Conservation (phyloP, 2,797 vertebrate genomes). For the Acridotheres tristis region DNA sequence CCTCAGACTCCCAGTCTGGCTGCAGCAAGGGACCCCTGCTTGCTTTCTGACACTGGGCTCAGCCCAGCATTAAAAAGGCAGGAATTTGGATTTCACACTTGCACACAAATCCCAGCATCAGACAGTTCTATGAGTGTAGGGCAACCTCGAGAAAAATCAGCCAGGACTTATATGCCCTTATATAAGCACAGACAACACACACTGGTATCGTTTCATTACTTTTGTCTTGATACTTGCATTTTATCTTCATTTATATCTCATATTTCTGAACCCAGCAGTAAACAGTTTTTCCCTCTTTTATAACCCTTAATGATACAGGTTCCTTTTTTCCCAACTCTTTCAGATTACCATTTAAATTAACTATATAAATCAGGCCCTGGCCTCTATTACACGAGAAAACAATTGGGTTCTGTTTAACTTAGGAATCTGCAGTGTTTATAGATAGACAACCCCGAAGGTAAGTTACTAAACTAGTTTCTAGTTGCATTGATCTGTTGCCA, state of each 20-base stretch:
- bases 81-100: not conserved
- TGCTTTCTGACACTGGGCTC: not conserved
- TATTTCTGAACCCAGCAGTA: constrained; percentile 43
- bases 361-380: constrained; percentile 62
- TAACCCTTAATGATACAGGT: constrained; percentile 48
- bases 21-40: not conserved
- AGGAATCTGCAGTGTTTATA: constrained; percentile 71
- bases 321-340: constrained; percentile 33
- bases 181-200: not conserved
- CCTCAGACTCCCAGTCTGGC: not conserved
- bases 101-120: not conserved
- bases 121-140: not conserved
- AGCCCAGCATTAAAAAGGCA: not conserved
- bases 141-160: constrained; percentile 6
- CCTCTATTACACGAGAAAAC: constrained; percentile 54
- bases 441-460: constrained; percentile 66
- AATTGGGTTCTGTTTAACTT: constrained; percentile 72
- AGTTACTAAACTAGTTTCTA: constrained; percentile 70
- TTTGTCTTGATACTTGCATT: constrained; percentile 23
- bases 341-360: constrained; percentile 68
- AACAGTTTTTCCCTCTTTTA: constrained; percentile 54
- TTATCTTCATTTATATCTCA: constrained; percentile 50
- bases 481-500: constrained; percentile 69
- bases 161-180: not conserved
- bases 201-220: not conserved